Evolutionary conservation across 92 coral and sea anemone species (phyloP), one percentile per base, ranked within the genome.

Genomic region (Porites evermanni): DNA sequence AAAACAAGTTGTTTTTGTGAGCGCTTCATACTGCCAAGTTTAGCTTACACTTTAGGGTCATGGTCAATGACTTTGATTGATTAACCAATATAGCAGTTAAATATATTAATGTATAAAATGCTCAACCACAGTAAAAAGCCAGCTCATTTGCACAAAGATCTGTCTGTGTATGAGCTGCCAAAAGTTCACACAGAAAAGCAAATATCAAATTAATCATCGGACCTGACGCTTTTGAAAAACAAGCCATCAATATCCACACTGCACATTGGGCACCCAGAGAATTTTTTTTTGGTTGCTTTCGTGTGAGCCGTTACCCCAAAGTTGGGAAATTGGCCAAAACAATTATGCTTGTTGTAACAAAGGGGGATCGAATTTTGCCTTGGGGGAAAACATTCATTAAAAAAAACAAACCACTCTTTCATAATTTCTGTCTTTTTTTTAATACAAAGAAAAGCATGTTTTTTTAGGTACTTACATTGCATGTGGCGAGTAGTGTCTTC

Each of bases 381-480:
- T 44, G 16, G 53, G 26, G 65, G 76, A n/a, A 81, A 21, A 70
- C 68, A 69, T 81, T 81, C 14, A 21, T 4, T 38, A 4, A 38
- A 70, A 54, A 12, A 9, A 56, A 81, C 68, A 61, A 81, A 81
- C 71, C 78, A 32, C 29, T 70, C 67, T 81, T 58, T 44, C 59
- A 59, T 44, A 12, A 51, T 6, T 70, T 32, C 1, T 26, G 26
- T 26, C 58, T 9, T 29, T 24, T 58, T 19, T 26, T 24, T 5
- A 4, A 70, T 70, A 1, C 19, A 69, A 52, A 11, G 54, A n/a
- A 32, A 9, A 64, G 17, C 26, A 10, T 17, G 16, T 17, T n/a
- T 58, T 38, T 24, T 66, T 58, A 17, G 53, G 74, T 70, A 91
- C 95, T 89, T 67, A 92, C 98, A 89, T 71, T 94, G 95, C 16